Evolutionary conservation across 2,797 vertebrate species (phyloP).

Genomic region (Rhinoraja longicauda): DNA sequence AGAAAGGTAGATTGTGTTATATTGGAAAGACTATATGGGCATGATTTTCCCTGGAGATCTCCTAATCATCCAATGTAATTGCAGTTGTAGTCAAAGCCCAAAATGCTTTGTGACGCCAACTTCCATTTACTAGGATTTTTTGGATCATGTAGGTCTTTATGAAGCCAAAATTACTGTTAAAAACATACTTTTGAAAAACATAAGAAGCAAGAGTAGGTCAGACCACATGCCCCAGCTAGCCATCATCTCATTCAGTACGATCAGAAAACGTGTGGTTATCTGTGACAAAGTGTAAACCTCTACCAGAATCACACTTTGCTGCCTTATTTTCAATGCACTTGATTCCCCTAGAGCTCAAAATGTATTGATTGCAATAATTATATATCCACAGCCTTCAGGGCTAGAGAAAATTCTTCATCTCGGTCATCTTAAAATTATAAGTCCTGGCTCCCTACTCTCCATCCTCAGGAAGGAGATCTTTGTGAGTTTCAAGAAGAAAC

Average conservation of each 20-base stretch:
- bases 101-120: background rate
- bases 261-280: too few species aligned
- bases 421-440: too few species aligned
- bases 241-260: too few species aligned
- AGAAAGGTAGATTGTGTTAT: background rate
- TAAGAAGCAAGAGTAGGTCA: background rate
- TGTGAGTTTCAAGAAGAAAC: too few species aligned
- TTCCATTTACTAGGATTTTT: background rate
- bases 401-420: background rate
- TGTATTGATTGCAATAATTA: background rate
- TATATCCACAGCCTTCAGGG: background rate
- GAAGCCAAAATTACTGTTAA: background rate
- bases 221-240: too few species aligned
- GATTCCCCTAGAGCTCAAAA: background rate
- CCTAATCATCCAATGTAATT: background rate
- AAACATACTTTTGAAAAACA: background rate
- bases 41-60: background rate
- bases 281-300: background rate
- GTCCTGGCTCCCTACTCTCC: too few species aligned
- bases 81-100: background rate
- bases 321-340: background rate
- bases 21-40: background rate
- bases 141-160: background rate
- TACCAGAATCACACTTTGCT: background rate
- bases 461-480: too few species aligned